Evolutionary conservation across 2,888 invertebrate species (phyloP).

Genomic region (Barypeithes pellucidus): DNA sequence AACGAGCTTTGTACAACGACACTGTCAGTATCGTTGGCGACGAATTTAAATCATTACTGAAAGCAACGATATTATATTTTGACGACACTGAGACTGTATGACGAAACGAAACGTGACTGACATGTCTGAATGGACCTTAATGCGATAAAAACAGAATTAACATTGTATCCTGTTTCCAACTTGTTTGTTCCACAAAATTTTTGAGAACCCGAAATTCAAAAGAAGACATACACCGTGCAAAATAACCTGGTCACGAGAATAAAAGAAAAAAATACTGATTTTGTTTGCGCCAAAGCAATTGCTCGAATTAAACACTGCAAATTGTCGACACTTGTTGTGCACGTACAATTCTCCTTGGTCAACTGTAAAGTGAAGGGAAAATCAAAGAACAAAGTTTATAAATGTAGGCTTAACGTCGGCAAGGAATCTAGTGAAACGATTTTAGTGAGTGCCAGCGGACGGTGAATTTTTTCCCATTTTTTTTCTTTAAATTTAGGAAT

Average conservation of each 20-base stretch:
- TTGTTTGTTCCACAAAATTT: slow-evolving; percentile 10
- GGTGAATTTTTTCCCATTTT: slow-evolving; percentile 33
- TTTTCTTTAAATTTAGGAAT: slow-evolving; percentile 28
- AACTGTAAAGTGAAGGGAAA: slow-evolving; percentile 55
- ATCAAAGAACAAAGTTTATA: slow-evolving; percentile 55
- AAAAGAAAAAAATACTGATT: slow-evolving; percentile 39
- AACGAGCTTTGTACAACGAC: no score
- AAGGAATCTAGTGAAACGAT: slow-evolving; percentile 52
- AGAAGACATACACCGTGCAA: slow-evolving; percentile 31
- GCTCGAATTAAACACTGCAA: slow-evolving; percentile 14
- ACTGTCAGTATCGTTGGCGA: no score
- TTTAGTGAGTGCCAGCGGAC: slow-evolving; percentile 48
- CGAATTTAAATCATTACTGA: no score
- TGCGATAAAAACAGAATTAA: no score
- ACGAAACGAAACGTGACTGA: no score
- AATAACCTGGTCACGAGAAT: slow-evolving; percentile 16
- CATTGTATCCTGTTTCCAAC: not conserved
- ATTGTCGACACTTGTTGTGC: not conserved
- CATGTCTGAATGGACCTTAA: no score
- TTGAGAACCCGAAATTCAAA: not conserved
- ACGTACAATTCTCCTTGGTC: slow-evolving; percentile 34
- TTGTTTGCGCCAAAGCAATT: slow-evolving; percentile 27
- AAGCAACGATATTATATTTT: no score
- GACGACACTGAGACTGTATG: no score
- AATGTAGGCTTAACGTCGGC: slow-evolving; percentile 49